Conservation (phyloP, 2,797 vertebrate genomes). For the Sebastes miniatus region DNA sequence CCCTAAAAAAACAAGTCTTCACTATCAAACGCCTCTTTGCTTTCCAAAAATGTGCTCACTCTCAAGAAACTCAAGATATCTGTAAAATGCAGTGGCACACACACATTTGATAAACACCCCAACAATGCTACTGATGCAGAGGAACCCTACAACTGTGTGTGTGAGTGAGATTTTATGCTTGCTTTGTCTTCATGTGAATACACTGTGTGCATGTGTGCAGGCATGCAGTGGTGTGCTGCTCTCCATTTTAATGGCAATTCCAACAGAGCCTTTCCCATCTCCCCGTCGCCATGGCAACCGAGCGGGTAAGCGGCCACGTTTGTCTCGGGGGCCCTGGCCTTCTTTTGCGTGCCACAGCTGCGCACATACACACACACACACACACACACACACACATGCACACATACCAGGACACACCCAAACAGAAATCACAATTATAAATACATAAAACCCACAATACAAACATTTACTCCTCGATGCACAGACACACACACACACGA, state of each 20-base stretch:
- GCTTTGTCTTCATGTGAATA: constrained; percentile 44
- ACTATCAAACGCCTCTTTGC: not conserved
- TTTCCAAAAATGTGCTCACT: not conserved
- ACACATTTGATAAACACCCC: constrained; percentile 1
- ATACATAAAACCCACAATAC: constrained; percentile 44
- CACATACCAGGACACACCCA: constrained; percentile 7
- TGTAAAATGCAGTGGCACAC: not conserved
- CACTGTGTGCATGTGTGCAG: constrained; percentile 52
- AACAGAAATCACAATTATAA: constrained; percentile 30
- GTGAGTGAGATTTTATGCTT: constrained; percentile 8
- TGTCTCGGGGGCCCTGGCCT: constrained; percentile 83
- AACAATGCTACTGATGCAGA: not conserved
- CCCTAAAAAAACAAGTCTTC: no score
- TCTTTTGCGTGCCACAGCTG: constrained; percentile 78
- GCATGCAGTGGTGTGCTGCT: constrained; percentile 68
- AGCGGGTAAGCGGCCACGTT: constrained; percentile 73
- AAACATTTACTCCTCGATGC: constrained; percentile 32
- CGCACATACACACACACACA: constrained; percentile 16
- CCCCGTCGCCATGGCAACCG: constrained; percentile 80
- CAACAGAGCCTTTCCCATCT: constrained; percentile 75
- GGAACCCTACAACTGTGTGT: not conserved
- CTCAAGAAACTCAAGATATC: not conserved
- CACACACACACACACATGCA: not conserved
- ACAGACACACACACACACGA: not conserved
- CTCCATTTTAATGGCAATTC: constrained; percentile 83